Conservation (phyloP, 2,888 invertebrate species). For the Hypomecis punctinalis region DNA sequence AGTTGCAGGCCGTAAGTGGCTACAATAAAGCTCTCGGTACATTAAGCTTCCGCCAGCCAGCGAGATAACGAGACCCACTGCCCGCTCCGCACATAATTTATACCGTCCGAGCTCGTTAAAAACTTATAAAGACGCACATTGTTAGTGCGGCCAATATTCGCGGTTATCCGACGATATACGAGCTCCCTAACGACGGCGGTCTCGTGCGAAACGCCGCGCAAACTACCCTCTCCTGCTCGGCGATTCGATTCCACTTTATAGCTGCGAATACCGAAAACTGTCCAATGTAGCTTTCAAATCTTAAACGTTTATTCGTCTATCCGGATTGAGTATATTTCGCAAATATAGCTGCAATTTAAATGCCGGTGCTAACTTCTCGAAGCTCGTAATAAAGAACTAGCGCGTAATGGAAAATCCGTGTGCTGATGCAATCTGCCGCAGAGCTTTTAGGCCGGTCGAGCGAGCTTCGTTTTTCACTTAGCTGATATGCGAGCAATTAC, state of each 20-base stretch:
- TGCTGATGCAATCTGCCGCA: conserved; percentile 80
- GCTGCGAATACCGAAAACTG: conserved; percentile 41
- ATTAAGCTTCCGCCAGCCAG: conserved; percentile 84
- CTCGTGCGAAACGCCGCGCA: conserved; percentile 59
- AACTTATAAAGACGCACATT: conserved; percentile 86
- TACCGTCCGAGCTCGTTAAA: conserved; percentile 85
- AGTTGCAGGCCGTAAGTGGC: conserved; percentile 75
- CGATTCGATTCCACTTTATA: conserved; percentile 48
- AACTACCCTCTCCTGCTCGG: conserved; percentile 59
- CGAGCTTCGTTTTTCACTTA: conserved; percentile 74
- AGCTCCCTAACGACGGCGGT: conserved; percentile 73
- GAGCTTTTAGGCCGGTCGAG: conserved; percentile 73
- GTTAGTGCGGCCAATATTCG: conserved; percentile 84
- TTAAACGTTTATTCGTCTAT: conserved; percentile 27
- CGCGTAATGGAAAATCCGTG: conserved; percentile 80
- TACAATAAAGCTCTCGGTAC: conserved; percentile 84
- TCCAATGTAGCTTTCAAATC: conserved; percentile 29
- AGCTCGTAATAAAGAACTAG: conserved; percentile 61
- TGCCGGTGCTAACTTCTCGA: conserved; percentile 50
- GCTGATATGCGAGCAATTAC: conserved; percentile 71
- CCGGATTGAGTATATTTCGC: conserved; percentile 21
- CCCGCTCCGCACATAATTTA: conserved; percentile 83
- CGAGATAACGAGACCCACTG: conserved; percentile 84
- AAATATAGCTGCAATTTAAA: conserved; percentile 42
- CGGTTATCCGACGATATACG: conserved; percentile 76